Evolutionary conservation across 2,797 vertebrate species (phyloP).

Genomic region (Rhinichthys osculus): DNA sequence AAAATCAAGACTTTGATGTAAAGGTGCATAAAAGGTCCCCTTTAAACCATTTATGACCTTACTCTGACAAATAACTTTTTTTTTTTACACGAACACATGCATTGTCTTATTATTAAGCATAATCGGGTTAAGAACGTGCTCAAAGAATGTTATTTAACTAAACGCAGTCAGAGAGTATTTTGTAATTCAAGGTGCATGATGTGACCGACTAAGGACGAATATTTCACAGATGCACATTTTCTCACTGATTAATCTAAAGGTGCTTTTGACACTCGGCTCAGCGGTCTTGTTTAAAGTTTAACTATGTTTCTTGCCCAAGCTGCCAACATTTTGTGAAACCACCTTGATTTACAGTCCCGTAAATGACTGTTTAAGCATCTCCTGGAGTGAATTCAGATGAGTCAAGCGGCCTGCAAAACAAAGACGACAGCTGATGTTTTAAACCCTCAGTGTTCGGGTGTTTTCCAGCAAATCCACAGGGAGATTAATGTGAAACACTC

Average conservation of each 20-base stretch:
- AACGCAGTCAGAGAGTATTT: neutral
- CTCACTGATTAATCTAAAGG: conserved; percentile 5
- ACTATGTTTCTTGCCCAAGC: neutral
- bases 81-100: neutral
- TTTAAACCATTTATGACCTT: neutral
- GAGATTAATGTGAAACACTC: conserved; percentile 14
- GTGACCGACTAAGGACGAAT: neutral
- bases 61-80: fast-evolving
- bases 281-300: neutral
- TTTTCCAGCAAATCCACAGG: conserved; percentile 25
- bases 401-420: neutral
- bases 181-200: neutral
- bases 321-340: neutral
- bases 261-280: neutral
- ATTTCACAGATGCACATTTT: conserved; percentile 3
- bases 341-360: conserved; percentile 7
- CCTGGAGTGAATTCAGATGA: conserved; percentile 1
- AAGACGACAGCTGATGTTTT: conserved; percentile 22
- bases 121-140: neutral
- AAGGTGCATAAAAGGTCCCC: neutral
- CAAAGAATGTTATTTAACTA: neutral
- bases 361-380: neutral
- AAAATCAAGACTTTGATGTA: neutral
- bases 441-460: conserved; percentile 1
- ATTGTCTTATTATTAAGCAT: neutral